Percentiles rank a stretch among this genome's conserved stretches.
Evolutionary conservation across 2,797 vertebrate genomes (phyloP).

Genomic region (Pteropus rufus): DNA sequence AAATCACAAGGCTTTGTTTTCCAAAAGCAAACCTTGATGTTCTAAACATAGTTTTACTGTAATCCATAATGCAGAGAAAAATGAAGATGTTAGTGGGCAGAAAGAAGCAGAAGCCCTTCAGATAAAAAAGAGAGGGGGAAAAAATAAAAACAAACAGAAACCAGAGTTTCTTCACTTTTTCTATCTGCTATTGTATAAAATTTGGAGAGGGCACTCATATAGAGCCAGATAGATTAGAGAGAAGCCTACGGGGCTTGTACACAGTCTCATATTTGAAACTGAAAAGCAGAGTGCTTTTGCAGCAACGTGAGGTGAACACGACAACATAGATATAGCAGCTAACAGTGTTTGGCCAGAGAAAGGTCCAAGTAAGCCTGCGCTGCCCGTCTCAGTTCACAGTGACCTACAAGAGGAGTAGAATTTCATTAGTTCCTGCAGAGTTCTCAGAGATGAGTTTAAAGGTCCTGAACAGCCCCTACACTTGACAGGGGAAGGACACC

Average conservation of each 20-base stretch:
- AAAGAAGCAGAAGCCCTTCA: neutral
- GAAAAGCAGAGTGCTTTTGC: neutral
- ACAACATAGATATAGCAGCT: neutral
- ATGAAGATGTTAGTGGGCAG: neutral
- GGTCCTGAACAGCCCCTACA: neutral
- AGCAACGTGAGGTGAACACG: rapidly evolving
- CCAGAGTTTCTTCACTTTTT: neutral
- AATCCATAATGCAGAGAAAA: neutral
- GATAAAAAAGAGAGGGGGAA: neutral
- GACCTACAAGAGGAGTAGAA: neutral
- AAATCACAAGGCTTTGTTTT: neutral
- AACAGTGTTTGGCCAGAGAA: neutral
- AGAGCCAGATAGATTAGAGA: neutral
- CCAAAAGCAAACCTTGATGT: neutral
- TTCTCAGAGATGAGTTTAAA: neutral
- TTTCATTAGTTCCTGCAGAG: neutral
- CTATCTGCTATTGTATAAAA: neutral
- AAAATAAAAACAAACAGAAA: neutral
- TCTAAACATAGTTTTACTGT: neutral
- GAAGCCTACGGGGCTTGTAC: neutral
- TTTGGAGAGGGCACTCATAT: neutral
- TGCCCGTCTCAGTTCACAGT: neutral
- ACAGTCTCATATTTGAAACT: neutral
- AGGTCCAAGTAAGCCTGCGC: neutral
- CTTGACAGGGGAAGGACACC: neutral